phyloP scores from a whole-genome alignment of 2,113 vertebrate species.

The Laterallus jamaicensis region DNA sequence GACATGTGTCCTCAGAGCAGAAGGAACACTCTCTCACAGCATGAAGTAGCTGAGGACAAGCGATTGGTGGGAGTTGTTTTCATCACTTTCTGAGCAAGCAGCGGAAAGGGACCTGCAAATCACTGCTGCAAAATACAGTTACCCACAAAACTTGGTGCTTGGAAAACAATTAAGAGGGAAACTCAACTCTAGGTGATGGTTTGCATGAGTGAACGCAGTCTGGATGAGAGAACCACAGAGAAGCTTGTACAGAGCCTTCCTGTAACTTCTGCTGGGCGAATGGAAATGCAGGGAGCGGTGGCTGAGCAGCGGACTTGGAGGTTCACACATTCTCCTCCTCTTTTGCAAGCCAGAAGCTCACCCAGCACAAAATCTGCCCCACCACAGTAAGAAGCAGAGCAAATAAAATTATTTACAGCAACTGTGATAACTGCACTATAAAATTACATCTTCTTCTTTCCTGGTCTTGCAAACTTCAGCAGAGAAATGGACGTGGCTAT shows the following conservation, averaged over 20 bases:
- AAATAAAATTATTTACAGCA: neutral
- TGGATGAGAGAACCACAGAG: neutral
- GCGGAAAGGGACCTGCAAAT: neutral
- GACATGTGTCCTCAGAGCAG: neutral
- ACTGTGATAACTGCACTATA: neutral
- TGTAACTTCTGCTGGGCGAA: neutral
- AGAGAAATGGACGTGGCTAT: neutral
- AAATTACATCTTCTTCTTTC: neutral
- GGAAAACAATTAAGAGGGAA: neutral
- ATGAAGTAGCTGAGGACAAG: neutral
- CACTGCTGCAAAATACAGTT: neutral
- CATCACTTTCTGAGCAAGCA: neutral
- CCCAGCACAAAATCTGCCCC: neutral
- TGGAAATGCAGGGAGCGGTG: neutral
- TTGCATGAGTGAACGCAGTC: neutral
- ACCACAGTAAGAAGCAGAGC: neutral
- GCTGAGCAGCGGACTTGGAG: neutral
- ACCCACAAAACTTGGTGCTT: neutral
- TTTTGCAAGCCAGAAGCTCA: neutral
- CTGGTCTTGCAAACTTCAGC: neutral
- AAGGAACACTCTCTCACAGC: neutral
- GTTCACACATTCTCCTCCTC: neutral
- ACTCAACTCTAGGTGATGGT: neutral
- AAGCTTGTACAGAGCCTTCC: neutral
- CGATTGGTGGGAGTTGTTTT: neutral